A percentile compares a stretch with the other conserved stretches of the same genome.
Conservation (phyloP, 1,140 invertebrate species). For the Sesamia nonagrioides region DNA sequence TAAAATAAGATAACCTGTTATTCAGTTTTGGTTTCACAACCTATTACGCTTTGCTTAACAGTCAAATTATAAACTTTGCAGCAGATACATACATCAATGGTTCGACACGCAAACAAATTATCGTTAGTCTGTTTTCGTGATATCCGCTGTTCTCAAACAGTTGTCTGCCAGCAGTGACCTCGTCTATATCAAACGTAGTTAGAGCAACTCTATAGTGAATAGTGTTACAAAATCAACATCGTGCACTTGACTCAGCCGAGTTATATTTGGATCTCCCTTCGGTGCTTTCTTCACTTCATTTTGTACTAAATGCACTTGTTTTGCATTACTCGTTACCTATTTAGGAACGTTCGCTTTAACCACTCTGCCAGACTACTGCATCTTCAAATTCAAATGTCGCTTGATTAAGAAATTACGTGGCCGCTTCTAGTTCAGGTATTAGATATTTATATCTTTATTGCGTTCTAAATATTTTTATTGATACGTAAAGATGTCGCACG, state of each 20-base stretch:
- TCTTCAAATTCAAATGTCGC: neutral
- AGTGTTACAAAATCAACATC: slow-evolving; percentile 30
- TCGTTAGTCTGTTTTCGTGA: slow-evolving; percentile 35
- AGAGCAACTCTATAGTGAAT: slow-evolving; percentile 31
- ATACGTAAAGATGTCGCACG: slow-evolving; percentile 21
- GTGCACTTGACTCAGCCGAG: slow-evolving; percentile 63
- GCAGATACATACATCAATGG: slow-evolving; percentile 35
- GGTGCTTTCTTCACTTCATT: slow-evolving; percentile 54
- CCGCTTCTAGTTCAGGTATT: neutral
- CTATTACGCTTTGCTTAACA: neutral
- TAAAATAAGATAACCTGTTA: slow-evolving; percentile 33
- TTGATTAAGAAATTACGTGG: neutral
- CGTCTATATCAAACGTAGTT: slow-evolving; percentile 38
- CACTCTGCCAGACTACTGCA: neutral
- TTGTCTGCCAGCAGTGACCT: slow-evolving; percentile 26
- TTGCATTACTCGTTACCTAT: neutral
- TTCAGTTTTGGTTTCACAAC: slow-evolving; percentile 28
- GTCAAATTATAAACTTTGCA: neutral
- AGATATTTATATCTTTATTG: slow-evolving; percentile 34
- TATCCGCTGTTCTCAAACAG: slow-evolving; percentile 22
- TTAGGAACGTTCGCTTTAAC: neutral
- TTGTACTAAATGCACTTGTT: slow-evolving; percentile 20
- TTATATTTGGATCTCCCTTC: slow-evolving; percentile 59
- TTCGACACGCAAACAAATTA: slow-evolving; percentile 14
- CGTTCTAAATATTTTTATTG: slow-evolving; percentile 45